phyloP scores from a whole-genome alignment of 64 coral and sea anemone genomes.

The Cladopsammia gracilis region DNA sequence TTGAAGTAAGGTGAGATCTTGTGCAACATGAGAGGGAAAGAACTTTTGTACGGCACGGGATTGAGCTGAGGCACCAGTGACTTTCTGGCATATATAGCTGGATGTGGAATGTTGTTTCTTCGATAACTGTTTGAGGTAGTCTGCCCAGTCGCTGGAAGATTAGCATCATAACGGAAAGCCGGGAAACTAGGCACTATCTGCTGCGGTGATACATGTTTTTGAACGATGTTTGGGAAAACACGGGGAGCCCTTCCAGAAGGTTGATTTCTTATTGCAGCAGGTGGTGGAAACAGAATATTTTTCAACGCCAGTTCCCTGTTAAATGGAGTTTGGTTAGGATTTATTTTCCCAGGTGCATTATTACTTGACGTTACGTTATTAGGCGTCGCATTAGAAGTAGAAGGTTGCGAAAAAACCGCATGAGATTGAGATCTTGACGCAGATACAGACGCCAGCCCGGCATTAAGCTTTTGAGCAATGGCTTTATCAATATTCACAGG shows the following conservation, averaged over 20 bases:
- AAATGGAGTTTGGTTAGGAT: neutral
- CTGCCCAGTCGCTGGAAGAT: neutral
- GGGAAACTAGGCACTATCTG: slow-evolving; percentile 19
- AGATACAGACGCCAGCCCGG: neutral
- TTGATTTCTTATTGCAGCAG: slow-evolving; percentile 1
- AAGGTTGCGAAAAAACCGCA: neutral
- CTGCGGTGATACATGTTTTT: neutral
- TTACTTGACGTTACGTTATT: neutral
- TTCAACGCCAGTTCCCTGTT: slow-evolving; percentile 27
- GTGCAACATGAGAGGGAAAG: slow-evolving; percentile 66
- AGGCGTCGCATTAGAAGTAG: neutral
- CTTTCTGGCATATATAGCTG: neutral
- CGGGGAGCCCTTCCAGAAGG: neutral
- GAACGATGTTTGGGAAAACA: neutral
- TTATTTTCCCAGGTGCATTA: neutral
- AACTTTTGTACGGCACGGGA: slow-evolving; percentile 35
- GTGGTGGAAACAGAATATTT: slow-evolving; percentile 12
- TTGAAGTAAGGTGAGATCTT: slow-evolving; percentile 66
- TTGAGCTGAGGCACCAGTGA: neutral
- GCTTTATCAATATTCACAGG: neutral
- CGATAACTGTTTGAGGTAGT: neutral
- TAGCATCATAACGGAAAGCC: slow-evolving; percentile 33
- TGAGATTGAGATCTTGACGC: neutral
- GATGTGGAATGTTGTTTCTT: neutral
- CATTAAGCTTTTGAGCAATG: slow-evolving; percentile 24